Conservation (phyloP, 2,113 vertebrate genomes). For the Rallus limicola region DNA sequence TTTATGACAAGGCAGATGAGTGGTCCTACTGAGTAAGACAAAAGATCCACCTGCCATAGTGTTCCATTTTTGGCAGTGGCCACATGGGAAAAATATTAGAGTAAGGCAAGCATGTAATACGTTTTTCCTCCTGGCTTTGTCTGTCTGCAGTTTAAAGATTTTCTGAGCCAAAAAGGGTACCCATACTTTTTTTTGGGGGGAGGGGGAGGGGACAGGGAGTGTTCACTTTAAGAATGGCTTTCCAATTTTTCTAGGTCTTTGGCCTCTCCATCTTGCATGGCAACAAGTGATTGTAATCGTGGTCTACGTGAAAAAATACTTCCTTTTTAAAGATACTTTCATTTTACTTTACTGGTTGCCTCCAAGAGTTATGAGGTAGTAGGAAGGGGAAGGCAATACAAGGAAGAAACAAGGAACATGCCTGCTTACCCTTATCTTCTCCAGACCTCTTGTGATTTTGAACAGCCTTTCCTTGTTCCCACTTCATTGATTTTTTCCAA, state of each 20-base stretch:
- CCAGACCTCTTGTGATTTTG: not conserved
- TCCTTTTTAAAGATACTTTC: not conserved
- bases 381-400: not conserved
- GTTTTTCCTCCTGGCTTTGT: not conserved
- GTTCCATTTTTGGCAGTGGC: not conserved
- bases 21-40: not conserved
- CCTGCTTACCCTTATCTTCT: not conserved
- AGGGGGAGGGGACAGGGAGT: no score
- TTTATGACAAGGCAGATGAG: not conserved
- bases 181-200: not conserved
- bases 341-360: not conserved
- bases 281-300: not conserved
- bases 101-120: not conserved
- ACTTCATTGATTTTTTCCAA: not conserved
- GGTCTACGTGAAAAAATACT: not conserved
- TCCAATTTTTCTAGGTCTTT: not conserved
- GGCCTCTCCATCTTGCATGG: not conserved
- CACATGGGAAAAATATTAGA: not conserved
- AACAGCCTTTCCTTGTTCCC: not conserved
- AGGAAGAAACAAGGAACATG: not conserved
- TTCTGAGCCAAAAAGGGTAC: not conserved
- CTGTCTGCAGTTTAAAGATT: not conserved
- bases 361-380: not conserved
- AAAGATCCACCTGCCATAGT: not conserved
- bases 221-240: not conserved